Percentiles rank a stretch among this genome's conserved stretches.
Conservation (phyloP, 1,140 invertebrate species). For the Archegozetes longisetosus region DNA sequence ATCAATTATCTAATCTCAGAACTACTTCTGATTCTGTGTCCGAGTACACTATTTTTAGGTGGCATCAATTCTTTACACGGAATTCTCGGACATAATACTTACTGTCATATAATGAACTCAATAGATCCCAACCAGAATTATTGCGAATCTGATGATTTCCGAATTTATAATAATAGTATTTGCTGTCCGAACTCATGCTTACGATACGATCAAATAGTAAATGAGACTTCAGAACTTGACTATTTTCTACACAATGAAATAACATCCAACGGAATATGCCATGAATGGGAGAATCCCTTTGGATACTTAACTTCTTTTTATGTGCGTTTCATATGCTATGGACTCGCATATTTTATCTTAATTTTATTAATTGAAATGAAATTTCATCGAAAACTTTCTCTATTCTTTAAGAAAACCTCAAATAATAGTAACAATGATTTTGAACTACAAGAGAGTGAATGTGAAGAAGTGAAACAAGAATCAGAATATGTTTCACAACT, state of each 20-base stretch:
- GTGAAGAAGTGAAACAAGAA: slow-evolving; percentile 23
- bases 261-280: too few species aligned
- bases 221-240: too few species aligned
- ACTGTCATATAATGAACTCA: too few species aligned
- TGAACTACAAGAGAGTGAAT: background rate
- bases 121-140: too few species aligned
- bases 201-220: too few species aligned
- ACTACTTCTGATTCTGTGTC: background rate
- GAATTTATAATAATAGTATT: too few species aligned
- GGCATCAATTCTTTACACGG: background rate
- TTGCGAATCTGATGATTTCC: too few species aligned
- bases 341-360: background rate
- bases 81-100: background rate
- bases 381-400: background rate
- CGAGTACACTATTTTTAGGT: background rate
- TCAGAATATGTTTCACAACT: slow-evolving; percentile 28
- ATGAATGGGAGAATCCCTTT: too few species aligned
- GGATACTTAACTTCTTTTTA: too few species aligned
- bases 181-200: too few species aligned
- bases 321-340: background rate
- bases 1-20: background rate
- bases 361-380: background rate
- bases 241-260: too few species aligned
- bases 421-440: background rate
- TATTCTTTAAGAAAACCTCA: background rate